Evolutionary conservation across 1,140 invertebrate species (phyloP).

Genomic region (Spodoptera frugiperda): DNA sequence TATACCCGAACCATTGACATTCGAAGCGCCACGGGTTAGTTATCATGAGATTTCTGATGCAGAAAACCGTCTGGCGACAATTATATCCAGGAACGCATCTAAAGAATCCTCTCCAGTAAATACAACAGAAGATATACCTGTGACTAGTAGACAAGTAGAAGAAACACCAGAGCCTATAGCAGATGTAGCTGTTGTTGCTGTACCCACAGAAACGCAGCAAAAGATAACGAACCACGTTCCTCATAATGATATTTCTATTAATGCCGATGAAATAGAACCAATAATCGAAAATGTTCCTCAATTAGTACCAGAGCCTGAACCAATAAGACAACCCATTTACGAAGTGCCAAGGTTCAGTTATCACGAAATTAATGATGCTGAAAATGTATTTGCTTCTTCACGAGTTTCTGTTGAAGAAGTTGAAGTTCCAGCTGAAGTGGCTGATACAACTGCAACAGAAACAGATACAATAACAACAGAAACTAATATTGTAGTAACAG

Average conservation of each 20-base stretch:
- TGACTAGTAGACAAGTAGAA: not conserved
- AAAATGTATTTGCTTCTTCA: conserved; percentile 48
- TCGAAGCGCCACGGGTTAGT: conserved; percentile 51
- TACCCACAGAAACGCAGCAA: not conserved
- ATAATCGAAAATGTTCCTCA: conserved; percentile 11
- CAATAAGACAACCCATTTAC: conserved; percentile 36
- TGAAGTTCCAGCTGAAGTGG: not conserved
- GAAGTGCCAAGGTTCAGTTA: conserved; percentile 59
- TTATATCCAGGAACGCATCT: conserved; percentile 16
- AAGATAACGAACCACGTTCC: not conserved
- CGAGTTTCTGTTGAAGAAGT: not conserved
- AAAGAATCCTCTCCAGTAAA: conserved; percentile 33
- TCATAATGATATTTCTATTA: not conserved
- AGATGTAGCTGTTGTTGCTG: not conserved
- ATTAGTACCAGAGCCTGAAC: conserved; percentile 12
- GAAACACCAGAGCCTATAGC: not conserved
- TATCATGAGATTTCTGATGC: conserved; percentile 63
- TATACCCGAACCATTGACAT: not conserved
- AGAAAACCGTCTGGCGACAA: conserved; percentile 54
- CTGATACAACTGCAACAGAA: not conserved
- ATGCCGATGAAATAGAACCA: conserved; percentile 2
- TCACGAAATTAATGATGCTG: conserved; percentile 61
- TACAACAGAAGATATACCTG: not conserved
- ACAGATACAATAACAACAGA: not conserved
- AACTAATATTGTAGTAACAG: not conserved